These are phyloP conservation scores for Gymnoscopelus braueri DNA, from an alignment of 2,797 vertebrate genomes.

Conservation along the genomic window DNA sequence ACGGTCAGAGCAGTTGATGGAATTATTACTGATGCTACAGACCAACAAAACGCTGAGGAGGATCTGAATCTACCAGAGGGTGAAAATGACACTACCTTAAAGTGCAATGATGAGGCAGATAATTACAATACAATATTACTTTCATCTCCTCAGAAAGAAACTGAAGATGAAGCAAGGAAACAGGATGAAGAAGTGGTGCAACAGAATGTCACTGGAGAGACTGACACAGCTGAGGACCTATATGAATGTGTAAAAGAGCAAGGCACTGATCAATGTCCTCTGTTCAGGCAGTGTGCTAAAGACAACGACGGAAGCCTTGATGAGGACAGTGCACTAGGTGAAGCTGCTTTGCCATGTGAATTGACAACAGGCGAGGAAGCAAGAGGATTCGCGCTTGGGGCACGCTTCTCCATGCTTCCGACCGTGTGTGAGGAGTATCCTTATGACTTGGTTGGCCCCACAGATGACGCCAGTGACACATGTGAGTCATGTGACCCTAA, in stretches of 20 bases:
- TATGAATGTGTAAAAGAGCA: conserved; percentile 44
- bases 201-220: conserved; percentile 43
- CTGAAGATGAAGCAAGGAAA: conserved; percentile 44
- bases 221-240: conserved; percentile 33
- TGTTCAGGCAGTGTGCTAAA: conserved; percentile 28
- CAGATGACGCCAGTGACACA: conserved; percentile 75
- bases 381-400: conserved; percentile 67
- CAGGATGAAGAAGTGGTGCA: conserved; percentile 43
- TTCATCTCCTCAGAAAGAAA: conserved; percentile 46
- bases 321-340: conserved; percentile 41
- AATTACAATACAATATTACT: conserved; percentile 41
- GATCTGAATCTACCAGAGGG: conserved; percentile 56
- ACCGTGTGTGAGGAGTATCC: conserved; percentile 77
- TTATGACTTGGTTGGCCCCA: conserved; percentile 81
- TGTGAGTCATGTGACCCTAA: conserved; percentile 71
- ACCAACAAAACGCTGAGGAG: conserved; percentile 69
- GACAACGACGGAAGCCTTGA: conserved; percentile 35
- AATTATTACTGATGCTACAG: conserved; percentile 56
- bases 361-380: conserved; percentile 41
- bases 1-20: conserved; percentile 64
- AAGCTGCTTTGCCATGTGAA: conserved; percentile 43
- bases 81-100: conserved; percentile 30
- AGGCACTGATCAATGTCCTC: conserved; percentile 41
- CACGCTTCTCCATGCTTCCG: conserved; percentile 68
- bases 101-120: conserved; percentile 43